Evolutionary conservation across 2,113 vertebrate genomes (phyloP), one percentile per base, ranked within the genome.

Genomic region (Heteronetta atricapilla): DNA sequence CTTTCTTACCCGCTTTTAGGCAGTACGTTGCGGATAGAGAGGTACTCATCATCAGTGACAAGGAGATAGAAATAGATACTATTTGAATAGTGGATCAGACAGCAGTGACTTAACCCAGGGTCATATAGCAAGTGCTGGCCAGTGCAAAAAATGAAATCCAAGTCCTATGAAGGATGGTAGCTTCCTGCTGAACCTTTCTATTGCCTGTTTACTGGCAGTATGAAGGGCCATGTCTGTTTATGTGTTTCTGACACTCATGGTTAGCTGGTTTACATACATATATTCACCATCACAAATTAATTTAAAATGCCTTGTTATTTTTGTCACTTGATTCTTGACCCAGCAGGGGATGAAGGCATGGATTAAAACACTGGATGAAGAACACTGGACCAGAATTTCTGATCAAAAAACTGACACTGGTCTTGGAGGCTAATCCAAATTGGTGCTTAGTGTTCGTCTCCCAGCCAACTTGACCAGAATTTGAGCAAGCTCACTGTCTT

Each of bases 151-250:
- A 38, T 46, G 48, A 38, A 82, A 42, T 80, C 10, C 31, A 55
- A 36, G 12, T 64, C 21, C 60, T 78, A 10, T 55, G 59, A 64
- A 59, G 6, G 5, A 6, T 86, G 10, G 23, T 81, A 25, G 4
- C 72, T 63, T 80, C 42, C 60, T 59, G 40, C n/a, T 58, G 50
- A 80, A 15, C 11, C 5, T 59, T 89, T 88, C 59, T 82, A 19
- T 72, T 38, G 3, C 6, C 5, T 68, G 19, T 38, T 50, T 13
- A 44, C 3, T 78, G 48, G 3, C 22, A 64, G 11, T 22, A 78
- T 22, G 64, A 83, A 86, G 7, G 21, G 2, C 2, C 1, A 1
- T 48, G n/a, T 4, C 2, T 1, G 4, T 68, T 59, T 50, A 6
- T 12, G 4, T 60, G 20, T 11, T 88, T 86, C 26, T 66, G 63